Percentiles rank a stretch among this genome's conserved stretches.
Conservation (phyloP, 2,113 vertebrate genomes). For the Anas platyrhynchos region DNA sequence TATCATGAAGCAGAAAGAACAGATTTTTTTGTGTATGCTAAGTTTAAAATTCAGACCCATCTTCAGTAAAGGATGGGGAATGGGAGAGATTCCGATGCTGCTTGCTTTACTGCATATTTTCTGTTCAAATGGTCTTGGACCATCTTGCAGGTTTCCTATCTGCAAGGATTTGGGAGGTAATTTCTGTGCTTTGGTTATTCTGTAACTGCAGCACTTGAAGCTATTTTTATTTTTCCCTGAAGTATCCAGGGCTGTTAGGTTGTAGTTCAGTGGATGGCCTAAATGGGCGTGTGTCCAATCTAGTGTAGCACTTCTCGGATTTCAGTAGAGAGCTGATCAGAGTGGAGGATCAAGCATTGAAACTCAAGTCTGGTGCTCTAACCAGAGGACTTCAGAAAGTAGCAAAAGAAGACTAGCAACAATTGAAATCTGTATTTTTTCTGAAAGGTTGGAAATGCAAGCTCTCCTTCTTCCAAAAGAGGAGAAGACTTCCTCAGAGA, state of each 20-base stretch:
- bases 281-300: neutral
- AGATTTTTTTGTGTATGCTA: neutral
- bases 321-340: neutral
- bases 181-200: neutral
- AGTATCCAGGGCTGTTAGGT: neutral
- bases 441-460: neutral
- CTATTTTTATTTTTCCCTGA: neutral
- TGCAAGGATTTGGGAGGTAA: neutral
- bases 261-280: neutral
- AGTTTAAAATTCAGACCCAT: neutral
- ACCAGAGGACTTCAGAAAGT: neutral
- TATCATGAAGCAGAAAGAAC: neutral
- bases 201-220: neutral
- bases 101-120: neutral
- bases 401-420: neutral
- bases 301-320: neutral
- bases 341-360: neutral
- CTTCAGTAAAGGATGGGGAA: neutral
- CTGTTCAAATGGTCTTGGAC: neutral
- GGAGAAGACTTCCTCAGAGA: neutral
- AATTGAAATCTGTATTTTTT: fast-evolving
- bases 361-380: neutral
- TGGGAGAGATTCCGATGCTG: neutral
- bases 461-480: neutral
- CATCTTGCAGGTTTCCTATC: neutral